Evolutionary conservation across 35 echinoderm and acorn worm genomes (phyloP).

Genomic region (Ophioderma brevispina): DNA sequence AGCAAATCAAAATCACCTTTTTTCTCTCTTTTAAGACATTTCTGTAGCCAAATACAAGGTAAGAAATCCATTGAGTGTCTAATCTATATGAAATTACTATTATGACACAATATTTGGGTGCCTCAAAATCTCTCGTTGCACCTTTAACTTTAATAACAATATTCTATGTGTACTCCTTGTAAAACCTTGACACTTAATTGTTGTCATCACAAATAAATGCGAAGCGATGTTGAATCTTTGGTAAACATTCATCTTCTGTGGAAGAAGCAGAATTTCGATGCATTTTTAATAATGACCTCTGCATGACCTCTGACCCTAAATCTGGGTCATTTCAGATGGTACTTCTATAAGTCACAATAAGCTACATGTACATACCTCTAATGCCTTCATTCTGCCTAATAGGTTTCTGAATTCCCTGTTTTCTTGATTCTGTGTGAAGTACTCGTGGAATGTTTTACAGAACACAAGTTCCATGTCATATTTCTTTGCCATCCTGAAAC

Average conservation of each 20-base stretch:
- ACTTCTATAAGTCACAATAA: background rate
- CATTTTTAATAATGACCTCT: background rate
- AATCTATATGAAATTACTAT: too few species aligned
- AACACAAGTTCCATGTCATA: constrained; percentile 88
- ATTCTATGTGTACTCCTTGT: too few species aligned
- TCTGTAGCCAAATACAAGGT: too few species aligned
- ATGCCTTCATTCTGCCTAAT: constrained; percentile 86
- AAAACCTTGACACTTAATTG: too few species aligned
- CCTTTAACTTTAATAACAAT: too few species aligned
- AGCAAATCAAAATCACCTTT: too few species aligned
- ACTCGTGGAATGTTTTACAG: constrained; percentile 73
- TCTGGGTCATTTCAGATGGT: background rate
- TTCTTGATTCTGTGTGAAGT: constrained; percentile 65
- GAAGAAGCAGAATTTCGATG: background rate
- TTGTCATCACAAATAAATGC: too few species aligned
- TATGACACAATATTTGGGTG: too few species aligned
- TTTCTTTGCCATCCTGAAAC: constrained; percentile 87
- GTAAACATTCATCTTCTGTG: background rate
- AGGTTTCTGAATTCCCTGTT: constrained; percentile 63
- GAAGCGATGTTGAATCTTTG: too few species aligned
- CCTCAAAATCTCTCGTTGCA: too few species aligned
- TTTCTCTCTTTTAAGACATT: too few species aligned
- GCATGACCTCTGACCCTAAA: background rate
- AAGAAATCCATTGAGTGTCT: too few species aligned
- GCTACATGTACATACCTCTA: constrained; percentile 59